Evolutionary conservation across 64 coral and sea anemone species (phyloP).

Genomic region (Trachythela sp.): DNA sequence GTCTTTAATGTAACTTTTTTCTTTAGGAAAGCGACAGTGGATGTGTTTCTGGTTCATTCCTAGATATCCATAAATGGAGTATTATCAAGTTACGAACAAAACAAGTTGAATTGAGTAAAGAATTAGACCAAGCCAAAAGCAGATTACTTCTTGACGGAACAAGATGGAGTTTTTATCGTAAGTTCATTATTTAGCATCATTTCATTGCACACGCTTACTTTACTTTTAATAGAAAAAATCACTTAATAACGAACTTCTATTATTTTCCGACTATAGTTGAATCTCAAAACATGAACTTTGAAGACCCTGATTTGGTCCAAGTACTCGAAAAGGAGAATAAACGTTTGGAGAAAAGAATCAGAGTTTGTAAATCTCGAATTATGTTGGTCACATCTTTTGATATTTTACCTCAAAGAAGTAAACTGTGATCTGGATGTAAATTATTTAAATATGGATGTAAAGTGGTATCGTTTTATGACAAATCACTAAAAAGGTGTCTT

Average conservation of each 20-base stretch:
- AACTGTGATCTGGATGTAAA: not conserved
- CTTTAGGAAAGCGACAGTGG: not conserved
- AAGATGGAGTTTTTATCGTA: slow-evolving; percentile 93
- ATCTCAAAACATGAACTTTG: slow-evolving; percentile 56
- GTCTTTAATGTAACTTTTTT: no score
- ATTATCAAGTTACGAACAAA: slow-evolving; percentile 47
- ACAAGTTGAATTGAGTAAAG: slow-evolving; percentile 69
- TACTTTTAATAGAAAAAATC: not conserved
- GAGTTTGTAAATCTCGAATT: slow-evolving; percentile 80
- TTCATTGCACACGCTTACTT: no score
- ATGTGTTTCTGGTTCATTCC: not conserved
- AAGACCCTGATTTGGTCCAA: slow-evolving; percentile 73
- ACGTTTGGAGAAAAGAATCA: slow-evolving; percentile 65
- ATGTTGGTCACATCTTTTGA: slow-evolving; percentile 99
- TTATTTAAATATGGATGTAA: not conserved
- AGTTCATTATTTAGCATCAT: slow-evolving; percentile 20
- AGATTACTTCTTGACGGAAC: slow-evolving; percentile 68
- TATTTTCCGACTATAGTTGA: slow-evolving; percentile 45
- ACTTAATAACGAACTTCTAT: not conserved
- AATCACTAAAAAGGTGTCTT: not conserved
- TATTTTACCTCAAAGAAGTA: slow-evolving; percentile 22
- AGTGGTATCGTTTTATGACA: not conserved
- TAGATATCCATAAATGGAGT: slow-evolving; percentile 16
- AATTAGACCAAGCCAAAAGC: slow-evolving; percentile 59
- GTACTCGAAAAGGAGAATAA: slow-evolving; percentile 76